Percentiles rank a stretch among this genome's conserved stretches.
phyloP scores from a whole-genome alignment of 2,888 invertebrate species.

The Diaperis boleti region DNA sequence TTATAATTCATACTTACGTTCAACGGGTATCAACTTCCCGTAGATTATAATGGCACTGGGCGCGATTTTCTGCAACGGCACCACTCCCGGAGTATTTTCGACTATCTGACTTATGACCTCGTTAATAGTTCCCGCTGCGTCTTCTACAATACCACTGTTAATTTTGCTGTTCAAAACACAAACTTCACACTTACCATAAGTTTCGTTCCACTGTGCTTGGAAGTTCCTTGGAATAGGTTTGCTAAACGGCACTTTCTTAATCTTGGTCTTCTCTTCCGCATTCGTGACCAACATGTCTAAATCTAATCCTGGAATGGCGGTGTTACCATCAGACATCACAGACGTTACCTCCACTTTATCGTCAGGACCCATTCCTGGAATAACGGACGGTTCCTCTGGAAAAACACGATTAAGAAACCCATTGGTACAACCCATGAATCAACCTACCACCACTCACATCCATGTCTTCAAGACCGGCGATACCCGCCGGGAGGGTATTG shows the following conservation, averaged over 20 bases:
- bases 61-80: conserved; percentile 81
- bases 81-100: conserved; percentile 83
- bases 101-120: conserved; percentile 80
- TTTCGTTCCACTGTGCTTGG: conserved; percentile 96
- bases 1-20: too few species aligned
- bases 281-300: conserved; percentile 74
- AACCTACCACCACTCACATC: conserved; percentile 72
- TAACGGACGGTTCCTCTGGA: conserved; percentile 81
- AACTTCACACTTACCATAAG: conserved; percentile 62
- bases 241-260: conserved; percentile 91
- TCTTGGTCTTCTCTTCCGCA: conserved; percentile 77
- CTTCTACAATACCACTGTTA: conserved; percentile 58
- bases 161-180: too few species aligned
- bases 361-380: conserved; percentile 99
- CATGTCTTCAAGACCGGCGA: conserved; percentile 77
- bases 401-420: neutral
- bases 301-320: conserved; percentile 88
- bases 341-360: conserved; percentile 86
- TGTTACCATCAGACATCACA: conserved; percentile 85
- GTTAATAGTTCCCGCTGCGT: conserved; percentile 68
- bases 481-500: conserved; percentile 89
- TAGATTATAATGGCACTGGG: conserved; percentile 86
- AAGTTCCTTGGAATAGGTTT: conserved; percentile 97
- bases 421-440: neutral
- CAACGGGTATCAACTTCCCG: conserved; percentile 85